Base-by-base conservation (phyloP, 2,888 invertebrate genomes). In the Pammene fasciana region DNA sequence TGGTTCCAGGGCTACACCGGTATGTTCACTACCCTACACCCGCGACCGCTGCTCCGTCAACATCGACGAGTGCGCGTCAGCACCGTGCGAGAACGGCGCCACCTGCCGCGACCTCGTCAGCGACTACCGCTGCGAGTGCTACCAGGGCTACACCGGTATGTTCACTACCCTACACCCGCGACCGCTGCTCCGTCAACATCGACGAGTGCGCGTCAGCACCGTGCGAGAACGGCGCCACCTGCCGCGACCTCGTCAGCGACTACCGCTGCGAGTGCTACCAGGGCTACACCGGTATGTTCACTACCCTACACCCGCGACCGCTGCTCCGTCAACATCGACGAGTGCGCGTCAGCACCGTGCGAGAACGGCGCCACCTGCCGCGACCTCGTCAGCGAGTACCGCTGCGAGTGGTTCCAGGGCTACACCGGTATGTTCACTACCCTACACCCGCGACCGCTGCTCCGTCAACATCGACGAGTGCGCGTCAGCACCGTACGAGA, bases 241-340 rank as follows among this genome's bases (percentile, higher is more conserved):
- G 98, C 85, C 78, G 94, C 57, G 98, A 98, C 88, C 94, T 94
- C 72, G 94, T 97, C 71, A 97, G 97, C 83, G 95, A 96, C 83
- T 98, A 97, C 88, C 93, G 89, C 75, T 97, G 97, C 85, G 93
- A 93, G 73, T 97, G 97, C 84, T 94, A 94, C 82, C 84, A 94
- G 0, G 97, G 96, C 0, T 97, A 96, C 84, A 93, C 93, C 59
- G 97, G 97, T 89, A 43, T 5, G 26, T 52, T n/a, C n/a, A n/a
- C 7, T 7, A 36, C 36, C 5, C 36, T 36, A n/a, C n/a, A n/a
- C n/a, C n/a, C n/a, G n/a, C n/a, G n/a, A n/a, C n/a, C n/a, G n/a
- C n/a, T n/a, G n/a, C n/a, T 95, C 96, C 79, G 87, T 92, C 68
- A 96, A 98, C 88, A 97, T 98, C 76, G 95, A 98, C 87, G 98